Conservation (phyloP, 2,797 vertebrate species). For the Pangasius macronema region DNA sequence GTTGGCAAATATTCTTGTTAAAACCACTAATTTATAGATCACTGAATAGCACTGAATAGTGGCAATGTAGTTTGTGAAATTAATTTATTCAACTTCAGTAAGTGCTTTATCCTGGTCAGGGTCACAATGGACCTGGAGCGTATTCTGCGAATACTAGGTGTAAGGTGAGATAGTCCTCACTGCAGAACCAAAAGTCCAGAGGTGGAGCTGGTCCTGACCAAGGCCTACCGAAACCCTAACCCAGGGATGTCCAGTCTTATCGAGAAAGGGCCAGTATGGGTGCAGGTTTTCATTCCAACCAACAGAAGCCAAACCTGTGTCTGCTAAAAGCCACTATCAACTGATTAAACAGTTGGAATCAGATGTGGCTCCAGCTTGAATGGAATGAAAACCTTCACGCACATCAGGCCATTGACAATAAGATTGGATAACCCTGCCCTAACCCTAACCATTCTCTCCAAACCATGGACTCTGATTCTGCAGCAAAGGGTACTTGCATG, state of each 20-base stretch:
- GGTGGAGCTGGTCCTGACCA: background rate
- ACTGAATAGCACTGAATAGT: background rate
- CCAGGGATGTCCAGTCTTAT: background rate
- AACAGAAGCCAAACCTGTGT: background rate
- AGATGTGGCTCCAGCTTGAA: background rate
- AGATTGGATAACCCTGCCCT: background rate
- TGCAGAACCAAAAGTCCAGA: background rate
- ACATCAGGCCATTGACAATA: background rate
- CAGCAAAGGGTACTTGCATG: background rate
- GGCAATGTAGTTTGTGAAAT: background rate
- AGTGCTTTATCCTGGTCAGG: background rate
- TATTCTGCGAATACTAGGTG: background rate
- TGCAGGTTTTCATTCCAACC: background rate
- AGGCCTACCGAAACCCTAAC: background rate
- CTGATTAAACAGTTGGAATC: background rate
- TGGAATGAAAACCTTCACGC: background rate
- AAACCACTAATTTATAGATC: background rate
- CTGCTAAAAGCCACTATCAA: background rate
- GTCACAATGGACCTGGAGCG: background rate
- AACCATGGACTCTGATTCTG: background rate
- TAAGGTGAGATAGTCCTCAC: background rate
- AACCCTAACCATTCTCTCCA: background rate
- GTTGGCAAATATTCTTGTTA: slow-evolving; percentile 32
- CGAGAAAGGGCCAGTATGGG: background rate
- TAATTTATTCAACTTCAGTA: background rate